Evolutionary conservation across 2,797 vertebrate species (phyloP).

Genomic region (Chromobotia macracanthus): DNA sequence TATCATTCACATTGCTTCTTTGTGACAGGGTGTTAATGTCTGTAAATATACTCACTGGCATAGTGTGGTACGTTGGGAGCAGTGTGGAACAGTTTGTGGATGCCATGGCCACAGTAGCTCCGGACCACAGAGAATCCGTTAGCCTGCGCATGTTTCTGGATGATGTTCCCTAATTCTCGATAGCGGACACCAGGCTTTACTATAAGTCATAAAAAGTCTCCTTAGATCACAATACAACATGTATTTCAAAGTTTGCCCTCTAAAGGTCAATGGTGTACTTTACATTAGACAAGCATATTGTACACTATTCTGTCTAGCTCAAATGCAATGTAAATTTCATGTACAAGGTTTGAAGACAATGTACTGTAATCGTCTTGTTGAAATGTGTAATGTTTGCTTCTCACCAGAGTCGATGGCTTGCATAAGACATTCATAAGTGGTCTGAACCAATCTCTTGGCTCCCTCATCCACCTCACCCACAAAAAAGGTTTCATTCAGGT

Average conservation of each 20-base stretch:
- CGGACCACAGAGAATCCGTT: slow-evolving; percentile 95
- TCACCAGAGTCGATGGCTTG: slow-evolving; percentile 96
- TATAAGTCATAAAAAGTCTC: slow-evolving; percentile 60
- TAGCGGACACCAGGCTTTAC: slow-evolving; percentile 96
- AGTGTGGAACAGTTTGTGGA: slow-evolving; percentile 96
- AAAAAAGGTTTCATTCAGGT: slow-evolving; percentile 97
- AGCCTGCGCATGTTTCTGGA: slow-evolving; percentile 97
- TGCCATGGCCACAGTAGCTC: slow-evolving; percentile 96
- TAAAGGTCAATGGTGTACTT: slow-evolving; percentile 21
- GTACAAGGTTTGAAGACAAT: not conserved
- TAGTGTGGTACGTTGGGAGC: slow-evolving; percentile 97
- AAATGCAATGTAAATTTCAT: not conserved
- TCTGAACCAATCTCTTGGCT: slow-evolving; percentile 90
- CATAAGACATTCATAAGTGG: slow-evolving; percentile 98
- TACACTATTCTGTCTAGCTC: not conserved
- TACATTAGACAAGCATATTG: not conserved
- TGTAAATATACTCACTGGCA: slow-evolving; percentile 85
- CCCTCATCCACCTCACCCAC: slow-evolving; percentile 94
- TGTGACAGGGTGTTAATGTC: not conserved
- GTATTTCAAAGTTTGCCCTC: slow-evolving; percentile 30
- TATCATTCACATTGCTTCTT: not conserved
- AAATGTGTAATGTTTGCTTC: slow-evolving; percentile 18
- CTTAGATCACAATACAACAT: slow-evolving; percentile 2
- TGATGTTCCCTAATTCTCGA: slow-evolving; percentile 95
- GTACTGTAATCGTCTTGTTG: not conserved